Evolutionary conservation across 1,140 invertebrate species (phyloP).

Genomic region (Paracyclopina nana): DNA sequence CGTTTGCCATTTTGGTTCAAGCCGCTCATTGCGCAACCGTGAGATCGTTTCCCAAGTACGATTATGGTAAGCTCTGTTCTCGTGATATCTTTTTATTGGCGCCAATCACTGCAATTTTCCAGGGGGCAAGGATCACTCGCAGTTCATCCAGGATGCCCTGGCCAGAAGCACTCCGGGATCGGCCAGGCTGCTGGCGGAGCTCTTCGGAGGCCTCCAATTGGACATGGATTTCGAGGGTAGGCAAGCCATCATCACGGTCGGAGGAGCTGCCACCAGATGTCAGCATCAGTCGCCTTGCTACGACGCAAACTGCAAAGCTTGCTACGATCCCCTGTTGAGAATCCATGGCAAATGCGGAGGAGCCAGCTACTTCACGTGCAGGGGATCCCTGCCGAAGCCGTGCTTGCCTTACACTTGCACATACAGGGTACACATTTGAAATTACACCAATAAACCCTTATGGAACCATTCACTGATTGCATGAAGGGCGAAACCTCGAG

Average conservation of each 20-base stretch:
- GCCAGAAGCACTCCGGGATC: constrained; percentile 7
- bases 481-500: too few species aligned
- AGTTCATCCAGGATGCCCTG: constrained; percentile 1
- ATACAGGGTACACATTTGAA: too few species aligned
- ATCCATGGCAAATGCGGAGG: constrained; percentile 10
- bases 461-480: too few species aligned
- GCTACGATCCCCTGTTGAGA: constrained; percentile 11
- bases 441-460: too few species aligned
- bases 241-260: constrained; percentile 4
- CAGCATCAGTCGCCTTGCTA: constrained; percentile 13
- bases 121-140: not conserved
- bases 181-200: constrained; percentile 5
- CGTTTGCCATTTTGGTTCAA: too few species aligned
- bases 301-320: not conserved
- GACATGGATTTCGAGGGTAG: constrained; percentile 2
- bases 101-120: not conserved
- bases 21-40: too few species aligned
- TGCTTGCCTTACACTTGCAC: constrained; percentile 8
- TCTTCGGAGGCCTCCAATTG: constrained; percentile 7
- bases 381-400: constrained; percentile 3
- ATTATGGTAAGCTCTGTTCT: not conserved
- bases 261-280: constrained; percentile 11
- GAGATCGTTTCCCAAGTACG: not conserved
- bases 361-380: constrained; percentile 8
- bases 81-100: too few species aligned